Percentiles rank a stretch among this genome's conserved stretches.
Conservation (phyloP, 2,113 vertebrate genomes). For the Melanotaenia duboulayi region DNA sequence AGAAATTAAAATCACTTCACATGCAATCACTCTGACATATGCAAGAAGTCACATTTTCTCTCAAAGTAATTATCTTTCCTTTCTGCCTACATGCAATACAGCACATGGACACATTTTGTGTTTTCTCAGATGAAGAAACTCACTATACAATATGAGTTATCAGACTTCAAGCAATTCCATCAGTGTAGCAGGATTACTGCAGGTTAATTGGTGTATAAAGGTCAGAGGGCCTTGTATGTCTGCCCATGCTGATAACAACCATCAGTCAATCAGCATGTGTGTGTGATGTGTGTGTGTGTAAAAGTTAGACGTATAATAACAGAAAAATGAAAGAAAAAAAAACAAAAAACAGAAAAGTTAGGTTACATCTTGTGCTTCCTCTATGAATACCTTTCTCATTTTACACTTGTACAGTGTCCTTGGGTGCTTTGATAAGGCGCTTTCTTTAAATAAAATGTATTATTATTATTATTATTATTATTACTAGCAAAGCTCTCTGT, state of each 20-base stretch:
- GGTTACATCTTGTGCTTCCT: constrained; percentile 17
- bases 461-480: no score
- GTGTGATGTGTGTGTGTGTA: constrained; percentile 5
- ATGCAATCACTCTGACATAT: no score
- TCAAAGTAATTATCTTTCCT: no score
- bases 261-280: constrained; percentile 23
- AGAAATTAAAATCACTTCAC: no score
- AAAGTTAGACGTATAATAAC: not conserved
- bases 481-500: constrained; percentile 51
- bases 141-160: constrained; percentile 16
- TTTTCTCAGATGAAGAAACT: not conserved
- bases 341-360: no score
- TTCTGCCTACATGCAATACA: no score
- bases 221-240: constrained; percentile 22
- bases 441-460: no score
- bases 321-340: not conserved
- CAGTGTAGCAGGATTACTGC: constrained; percentile 26
- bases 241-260: constrained; percentile 40
- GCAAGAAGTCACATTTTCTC: no score
- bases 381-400: constrained; percentile 47
- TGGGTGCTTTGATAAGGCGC: no score
- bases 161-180: constrained; percentile 24
- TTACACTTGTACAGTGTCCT: no score
- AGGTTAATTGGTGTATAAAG: constrained; percentile 55
- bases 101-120: no score